phyloP scores from a whole-genome alignment of 2,113 vertebrate genomes.

The Carassius gibelio region DNA sequence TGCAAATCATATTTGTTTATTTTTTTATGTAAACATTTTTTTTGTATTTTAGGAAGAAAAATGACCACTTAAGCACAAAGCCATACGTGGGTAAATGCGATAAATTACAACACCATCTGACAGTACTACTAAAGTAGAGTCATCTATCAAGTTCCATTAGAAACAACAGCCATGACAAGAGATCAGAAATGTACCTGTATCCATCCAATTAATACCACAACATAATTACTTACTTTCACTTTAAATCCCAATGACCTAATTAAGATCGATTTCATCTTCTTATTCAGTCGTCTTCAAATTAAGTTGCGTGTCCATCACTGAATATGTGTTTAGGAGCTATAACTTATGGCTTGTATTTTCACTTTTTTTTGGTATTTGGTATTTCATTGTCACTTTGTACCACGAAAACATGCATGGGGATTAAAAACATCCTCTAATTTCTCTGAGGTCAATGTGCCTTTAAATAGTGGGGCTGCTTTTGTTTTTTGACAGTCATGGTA shows the following conservation, averaged over 20 bases:
- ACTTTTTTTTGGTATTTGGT: too few species aligned
- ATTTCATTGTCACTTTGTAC: not conserved
- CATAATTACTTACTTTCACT: slow-evolving; percentile 8
- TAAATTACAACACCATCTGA: too few species aligned
- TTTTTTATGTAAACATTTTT: too few species aligned
- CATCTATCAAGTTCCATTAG: not conserved
- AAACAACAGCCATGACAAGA: not conserved
- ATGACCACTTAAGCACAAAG: not conserved
- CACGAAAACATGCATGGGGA: not conserved
- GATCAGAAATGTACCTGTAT: not conserved
- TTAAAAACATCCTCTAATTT: not conserved
- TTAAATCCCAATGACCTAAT: not conserved
- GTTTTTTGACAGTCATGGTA: slow-evolving; percentile 18
- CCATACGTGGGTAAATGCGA: not conserved
- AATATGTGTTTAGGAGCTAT: not conserved
- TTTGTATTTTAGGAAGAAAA: not conserved
- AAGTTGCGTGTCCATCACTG: not conserved
- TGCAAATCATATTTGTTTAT: not conserved
- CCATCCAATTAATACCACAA: not conserved
- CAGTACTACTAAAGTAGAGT: too few species aligned
- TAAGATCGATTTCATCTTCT: not conserved
- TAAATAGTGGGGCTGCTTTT: slow-evolving; percentile 20
- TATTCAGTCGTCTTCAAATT: not conserved
- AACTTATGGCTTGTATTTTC: not conserved
- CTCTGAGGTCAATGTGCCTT: slow-evolving; percentile 4